phyloP scores from a whole-genome alignment of 2,113 vertebrate genomes.

The Engraulis encrasicolus region DNA sequence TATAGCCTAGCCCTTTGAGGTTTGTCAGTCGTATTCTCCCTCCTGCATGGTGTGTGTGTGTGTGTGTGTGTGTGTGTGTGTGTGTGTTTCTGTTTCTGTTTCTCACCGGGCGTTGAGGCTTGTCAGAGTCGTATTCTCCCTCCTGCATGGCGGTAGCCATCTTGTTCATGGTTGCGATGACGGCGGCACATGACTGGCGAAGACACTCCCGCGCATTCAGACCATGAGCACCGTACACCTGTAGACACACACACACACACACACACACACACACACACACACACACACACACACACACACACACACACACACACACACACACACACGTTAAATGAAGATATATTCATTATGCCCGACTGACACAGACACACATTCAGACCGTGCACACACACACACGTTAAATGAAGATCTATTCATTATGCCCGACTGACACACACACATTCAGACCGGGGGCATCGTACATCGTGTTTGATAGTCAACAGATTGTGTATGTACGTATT shows the following conservation, averaged over 20 bases:
- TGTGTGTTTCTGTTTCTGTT: neutral
- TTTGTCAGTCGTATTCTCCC: too few relatives aligned
- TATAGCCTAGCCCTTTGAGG: too few relatives aligned
- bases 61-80: neutral
- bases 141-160: constrained; percentile 99
- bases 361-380: neutral
- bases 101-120: constrained; percentile 83
- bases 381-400: neutral
- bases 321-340: neutral
- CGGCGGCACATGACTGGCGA: constrained; percentile 89
- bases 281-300: neutral
- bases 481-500: too few relatives aligned
- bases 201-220: constrained; percentile 87
- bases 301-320: neutral
- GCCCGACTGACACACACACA: too few relatives aligned
- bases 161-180: constrained; percentile 98
- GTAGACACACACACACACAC: constrained; percentile 29
- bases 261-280: neutral
- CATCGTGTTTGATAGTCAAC: neutral
- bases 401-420: too few relatives aligned
- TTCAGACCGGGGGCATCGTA: too few relatives aligned
- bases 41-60: too few relatives aligned
- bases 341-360: too few relatives aligned
- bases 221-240: constrained; percentile 90
- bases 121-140: constrained; percentile 92